Evolutionary conservation across 2,888 invertebrate species (phyloP).

Genomic region (Chymomyza procnemis): DNA sequence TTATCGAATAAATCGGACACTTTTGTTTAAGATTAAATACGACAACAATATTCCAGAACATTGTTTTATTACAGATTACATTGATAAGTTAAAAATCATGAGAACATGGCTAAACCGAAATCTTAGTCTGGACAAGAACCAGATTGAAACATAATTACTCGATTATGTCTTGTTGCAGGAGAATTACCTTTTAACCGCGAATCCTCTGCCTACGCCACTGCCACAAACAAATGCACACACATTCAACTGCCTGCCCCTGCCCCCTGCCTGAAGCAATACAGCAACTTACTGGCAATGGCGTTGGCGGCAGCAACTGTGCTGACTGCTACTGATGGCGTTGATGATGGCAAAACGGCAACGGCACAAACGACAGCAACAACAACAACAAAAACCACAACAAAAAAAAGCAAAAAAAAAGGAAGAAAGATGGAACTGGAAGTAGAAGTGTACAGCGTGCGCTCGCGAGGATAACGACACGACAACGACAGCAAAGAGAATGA

Average conservation of each 20-base stretch:
- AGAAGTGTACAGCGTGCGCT: conserved; percentile 61
- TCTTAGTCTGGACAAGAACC: no score
- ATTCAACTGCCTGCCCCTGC: conserved; percentile 32
- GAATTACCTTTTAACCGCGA: conserved; percentile 23
- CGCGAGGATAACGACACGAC: conserved; percentile 67
- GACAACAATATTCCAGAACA: no score
- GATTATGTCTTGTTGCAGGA: not conserved
- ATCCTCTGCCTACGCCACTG: conserved; percentile 7
- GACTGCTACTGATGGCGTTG: conserved; percentile 68
- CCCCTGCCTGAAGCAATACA: not conserved
- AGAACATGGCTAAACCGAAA: no score
- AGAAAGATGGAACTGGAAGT: not conserved
- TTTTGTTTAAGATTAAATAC: no score
- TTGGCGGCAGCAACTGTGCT: conserved; percentile 30
- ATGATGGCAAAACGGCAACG: conserved; percentile 67
- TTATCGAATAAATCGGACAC: no score
- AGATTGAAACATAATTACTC: no score
- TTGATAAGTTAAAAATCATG: no score
- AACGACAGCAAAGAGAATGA: conserved; percentile 42
- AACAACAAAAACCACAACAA: conserved; percentile 27
- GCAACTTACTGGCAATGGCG: conserved; percentile 26
- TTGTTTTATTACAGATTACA: no score
- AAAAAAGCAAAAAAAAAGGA: conserved; percentile 21
- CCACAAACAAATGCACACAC: conserved; percentile 8
- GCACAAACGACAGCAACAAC: conserved; percentile 31